Evolutionary conservation across 2,113 vertebrate species (phyloP).

Genomic region (Paralichthys olivaceus): DNA sequence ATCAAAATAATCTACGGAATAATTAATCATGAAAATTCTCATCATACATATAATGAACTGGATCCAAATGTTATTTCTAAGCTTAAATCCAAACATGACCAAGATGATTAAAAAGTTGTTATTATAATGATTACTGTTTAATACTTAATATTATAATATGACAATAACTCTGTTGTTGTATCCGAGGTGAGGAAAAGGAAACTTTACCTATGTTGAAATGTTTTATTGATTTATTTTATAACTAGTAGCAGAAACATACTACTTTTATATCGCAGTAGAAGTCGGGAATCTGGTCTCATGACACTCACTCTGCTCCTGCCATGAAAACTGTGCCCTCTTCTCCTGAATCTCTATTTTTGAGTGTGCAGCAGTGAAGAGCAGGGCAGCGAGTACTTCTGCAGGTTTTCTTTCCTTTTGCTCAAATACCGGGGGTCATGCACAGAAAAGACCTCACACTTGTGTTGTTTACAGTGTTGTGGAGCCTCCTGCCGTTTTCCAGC

Average conservation of each 20-base stretch:
- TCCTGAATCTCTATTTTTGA: not conserved
- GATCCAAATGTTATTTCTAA: not conserved
- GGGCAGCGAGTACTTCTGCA: not conserved
- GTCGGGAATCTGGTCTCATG: not conserved
- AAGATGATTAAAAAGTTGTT: no score
- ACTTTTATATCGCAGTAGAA: not conserved
- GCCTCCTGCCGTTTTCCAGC: constrained; percentile 51
- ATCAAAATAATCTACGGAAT: no score
- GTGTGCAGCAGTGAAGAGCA: not conserved
- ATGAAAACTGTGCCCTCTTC: constrained; percentile 1
- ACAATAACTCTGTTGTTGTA: no score
- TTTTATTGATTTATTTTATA: no score
- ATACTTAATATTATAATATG: no score
- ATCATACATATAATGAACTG: no score
- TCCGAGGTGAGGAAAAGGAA: no score
- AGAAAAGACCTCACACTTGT: constrained; percentile 27
- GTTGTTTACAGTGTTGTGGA: constrained; percentile 40
- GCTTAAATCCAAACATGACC: no score
- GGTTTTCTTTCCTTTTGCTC: constrained; percentile 22
- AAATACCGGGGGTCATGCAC: constrained; percentile 33
- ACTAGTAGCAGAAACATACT: no score
- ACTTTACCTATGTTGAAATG: no score
- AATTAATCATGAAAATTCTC: no score
- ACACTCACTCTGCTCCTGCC: not conserved
- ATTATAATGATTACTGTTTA: no score